Evolutionary conservation across 53 echinoderm and acorn worm species (phyloP), one percentile per base, ranked within the genome.

Genomic region (Actinopyga echinites): DNA sequence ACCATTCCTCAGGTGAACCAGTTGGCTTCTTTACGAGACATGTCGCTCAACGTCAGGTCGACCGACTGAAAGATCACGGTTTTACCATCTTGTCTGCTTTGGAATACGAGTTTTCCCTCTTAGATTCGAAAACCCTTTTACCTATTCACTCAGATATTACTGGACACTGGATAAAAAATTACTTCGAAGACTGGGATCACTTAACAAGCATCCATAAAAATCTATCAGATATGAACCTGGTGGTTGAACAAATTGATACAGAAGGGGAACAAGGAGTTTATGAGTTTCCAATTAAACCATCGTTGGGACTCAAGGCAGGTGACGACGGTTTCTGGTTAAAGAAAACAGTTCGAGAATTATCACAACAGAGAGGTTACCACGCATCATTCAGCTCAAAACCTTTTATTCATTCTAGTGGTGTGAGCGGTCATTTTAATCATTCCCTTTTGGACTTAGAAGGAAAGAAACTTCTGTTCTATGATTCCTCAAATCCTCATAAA

Each of bases 51-150:
- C 66, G 64, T 35, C 93, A 93, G 56, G 64, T 95, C 44, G 89
- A 87, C 23, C 84, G 83, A 53, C 79, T 95, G 40, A 65, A 69
- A 8, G 85, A 87, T n/a, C 11, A 91, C 42, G 95, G 95, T 1
- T 87, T 85, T 58, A 82, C 87, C 37, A 59, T 95, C 17, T 89
- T 91, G 4, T 95, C 95, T 21, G 86, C 95, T 28, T 87, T 91
- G 34, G 95, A 93, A 57, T 87, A 95, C 71, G 95, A 93, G 65
- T 95, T 95, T 68, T 93, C 87, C 45, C 69, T 93, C 17, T 60
- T 93, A 17, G 85, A 91, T 35, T 74, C 84, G 12, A 66, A 82
- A 34, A 89, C 95, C 1, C 69, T 64, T 69, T 66, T 87, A 21
- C 93, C 89, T 0, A 75, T 95, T 9, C 84, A 86, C 63, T 19